These are phyloP conservation scores for Prionailurus bengalensis DNA, from an alignment of 2,113 vertebrate species.

Conservation along the genomic window DNA sequence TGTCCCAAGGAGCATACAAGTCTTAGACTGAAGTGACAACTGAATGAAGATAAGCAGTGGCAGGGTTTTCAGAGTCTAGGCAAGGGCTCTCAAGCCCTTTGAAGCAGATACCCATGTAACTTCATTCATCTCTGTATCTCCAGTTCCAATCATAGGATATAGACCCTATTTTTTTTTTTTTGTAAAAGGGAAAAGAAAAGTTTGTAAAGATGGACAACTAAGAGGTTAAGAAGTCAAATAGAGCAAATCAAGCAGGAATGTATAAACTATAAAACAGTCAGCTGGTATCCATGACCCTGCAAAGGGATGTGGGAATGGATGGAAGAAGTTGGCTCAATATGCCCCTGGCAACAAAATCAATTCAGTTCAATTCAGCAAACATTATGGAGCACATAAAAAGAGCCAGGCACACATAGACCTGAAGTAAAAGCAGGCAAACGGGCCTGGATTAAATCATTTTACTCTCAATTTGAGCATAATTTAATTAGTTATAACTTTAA, in stretches of 20 bases:
- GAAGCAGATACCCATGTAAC: neutral
- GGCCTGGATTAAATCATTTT: neutral
- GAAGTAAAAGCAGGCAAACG: neutral
- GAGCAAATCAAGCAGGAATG: neutral
- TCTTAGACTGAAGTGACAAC: neutral
- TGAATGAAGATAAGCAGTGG: neutral
- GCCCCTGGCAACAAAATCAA: neutral
- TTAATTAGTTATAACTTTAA: neutral
- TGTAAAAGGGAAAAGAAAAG: neutral
- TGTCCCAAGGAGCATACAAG: neutral
- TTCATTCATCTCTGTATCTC: neutral
- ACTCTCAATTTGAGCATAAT: neutral
- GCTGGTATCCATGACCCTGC: neutral
- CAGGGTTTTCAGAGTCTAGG: neutral
- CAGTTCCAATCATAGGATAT: neutral
- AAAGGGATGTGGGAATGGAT: neutral
- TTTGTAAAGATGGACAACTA: neutral
- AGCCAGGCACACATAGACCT: neutral
- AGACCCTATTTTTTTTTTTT: neutral
- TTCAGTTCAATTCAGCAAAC: neutral
- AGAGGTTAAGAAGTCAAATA: neutral
- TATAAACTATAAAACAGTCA: neutral
- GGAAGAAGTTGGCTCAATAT: neutral
- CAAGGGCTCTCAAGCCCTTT: neutral
- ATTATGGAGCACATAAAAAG: neutral